Conservation (phyloP, 2,797 vertebrate species). For the Macrochelys suwanniensis region DNA sequence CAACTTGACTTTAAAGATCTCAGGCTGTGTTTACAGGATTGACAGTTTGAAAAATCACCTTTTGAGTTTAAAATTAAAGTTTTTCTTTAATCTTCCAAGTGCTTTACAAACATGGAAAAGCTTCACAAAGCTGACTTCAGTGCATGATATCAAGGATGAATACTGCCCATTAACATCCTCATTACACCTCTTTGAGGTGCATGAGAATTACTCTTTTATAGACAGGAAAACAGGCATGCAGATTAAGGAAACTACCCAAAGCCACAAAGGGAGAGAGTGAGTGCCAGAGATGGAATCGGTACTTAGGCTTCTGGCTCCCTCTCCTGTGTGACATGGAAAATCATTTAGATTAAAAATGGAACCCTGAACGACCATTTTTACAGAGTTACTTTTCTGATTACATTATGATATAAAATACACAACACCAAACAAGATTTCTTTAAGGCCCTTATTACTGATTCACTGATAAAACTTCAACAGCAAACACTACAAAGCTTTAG, state of each 20-base stretch:
- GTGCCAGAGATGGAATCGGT: background rate
- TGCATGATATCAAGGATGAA: background rate
- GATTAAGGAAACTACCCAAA: background rate
- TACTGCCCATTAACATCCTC: background rate
- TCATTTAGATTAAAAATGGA: background rate
- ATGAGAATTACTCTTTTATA: background rate
- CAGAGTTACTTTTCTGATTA: background rate
- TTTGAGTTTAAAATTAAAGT: background rate
- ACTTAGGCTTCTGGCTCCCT: constrained; percentile 28
- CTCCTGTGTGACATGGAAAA: constrained; percentile 42
- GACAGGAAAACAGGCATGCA: background rate
- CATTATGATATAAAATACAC: accelerated
- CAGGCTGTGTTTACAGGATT: background rate
- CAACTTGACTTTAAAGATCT: background rate
- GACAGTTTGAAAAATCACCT: background rate
- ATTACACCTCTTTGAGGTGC: background rate
- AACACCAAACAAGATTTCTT: background rate
- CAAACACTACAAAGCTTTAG: background rate
- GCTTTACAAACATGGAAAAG: background rate
- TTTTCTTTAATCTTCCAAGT: background rate
- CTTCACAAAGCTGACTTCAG: background rate
- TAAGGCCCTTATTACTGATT: background rate
- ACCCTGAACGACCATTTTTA: background rate
- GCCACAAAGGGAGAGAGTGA: background rate
- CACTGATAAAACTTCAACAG: background rate